Conservation (phyloP, 2,797 vertebrate genomes). For the Enteromius paludinosus region DNA sequence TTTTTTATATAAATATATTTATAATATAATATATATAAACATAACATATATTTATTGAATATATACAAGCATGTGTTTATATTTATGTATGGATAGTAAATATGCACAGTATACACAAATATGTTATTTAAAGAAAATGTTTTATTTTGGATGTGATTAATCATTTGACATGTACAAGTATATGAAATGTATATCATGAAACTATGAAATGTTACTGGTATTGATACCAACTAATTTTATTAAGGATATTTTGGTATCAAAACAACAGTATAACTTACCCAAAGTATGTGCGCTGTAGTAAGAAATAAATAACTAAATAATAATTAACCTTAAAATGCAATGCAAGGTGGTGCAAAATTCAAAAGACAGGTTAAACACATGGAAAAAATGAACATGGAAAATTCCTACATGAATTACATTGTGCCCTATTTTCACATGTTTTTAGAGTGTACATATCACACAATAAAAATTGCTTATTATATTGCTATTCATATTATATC, state of each 20-base stretch:
- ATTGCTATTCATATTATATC: not conserved
- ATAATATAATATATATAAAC: too few species aligned
- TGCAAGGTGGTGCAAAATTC: not conserved
- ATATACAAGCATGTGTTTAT: too few species aligned
- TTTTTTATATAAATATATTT: too few species aligned
- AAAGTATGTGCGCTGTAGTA: not conserved
- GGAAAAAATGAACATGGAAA: not conserved
- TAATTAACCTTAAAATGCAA: not conserved
- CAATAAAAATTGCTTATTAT: not conserved
- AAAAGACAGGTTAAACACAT: not conserved
- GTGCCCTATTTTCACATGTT: not conserved
- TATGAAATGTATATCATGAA: too few species aligned
- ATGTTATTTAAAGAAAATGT: too few species aligned
- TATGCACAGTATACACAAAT: too few species aligned
- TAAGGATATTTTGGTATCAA: not conserved
- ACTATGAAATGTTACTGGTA: not conserved
- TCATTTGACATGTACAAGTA: too few species aligned
- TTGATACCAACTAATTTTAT: not conserved
- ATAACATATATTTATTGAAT: too few species aligned
- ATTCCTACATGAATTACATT: not conserved
- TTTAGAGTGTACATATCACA: not conserved
- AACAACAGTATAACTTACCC: not conserved
- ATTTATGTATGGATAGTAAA: too few species aligned
- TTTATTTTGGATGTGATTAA: too few species aligned
- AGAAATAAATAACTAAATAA: not conserved